Percentiles rank a stretch among this genome's conserved stretches.
Conservation (phyloP, 2,113 vertebrate species). For the Charina bottae region DNA sequence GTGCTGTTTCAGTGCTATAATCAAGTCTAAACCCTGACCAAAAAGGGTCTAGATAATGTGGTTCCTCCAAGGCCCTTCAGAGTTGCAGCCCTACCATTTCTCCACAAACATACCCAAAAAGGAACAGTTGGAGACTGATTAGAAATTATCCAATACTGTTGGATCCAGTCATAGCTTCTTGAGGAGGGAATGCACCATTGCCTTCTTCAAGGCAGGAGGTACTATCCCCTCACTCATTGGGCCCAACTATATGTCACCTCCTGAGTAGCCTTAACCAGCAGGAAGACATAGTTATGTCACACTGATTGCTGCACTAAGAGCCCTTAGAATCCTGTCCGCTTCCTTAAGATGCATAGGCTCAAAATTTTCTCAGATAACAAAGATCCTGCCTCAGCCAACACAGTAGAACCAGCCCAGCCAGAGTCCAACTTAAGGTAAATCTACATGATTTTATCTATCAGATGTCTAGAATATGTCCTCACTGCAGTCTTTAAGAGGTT, state of each 20-base stretch:
- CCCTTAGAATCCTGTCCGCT: neutral
- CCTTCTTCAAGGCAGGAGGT: neutral
- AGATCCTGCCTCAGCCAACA: neutral
- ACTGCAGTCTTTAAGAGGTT: neutral
- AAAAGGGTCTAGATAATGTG: neutral
- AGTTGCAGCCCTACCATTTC: neutral
- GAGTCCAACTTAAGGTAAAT: neutral
- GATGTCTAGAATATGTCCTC: neutral
- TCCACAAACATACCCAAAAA: neutral
- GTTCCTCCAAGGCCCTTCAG: neutral
- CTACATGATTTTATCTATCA: too few relatives aligned
- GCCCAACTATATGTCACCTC: neutral
- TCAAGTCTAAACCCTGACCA: neutral
- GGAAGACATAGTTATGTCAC: neutral
- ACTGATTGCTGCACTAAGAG: neutral
- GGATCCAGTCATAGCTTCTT: neutral
- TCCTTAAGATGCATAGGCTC: neutral
- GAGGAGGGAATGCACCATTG: neutral
- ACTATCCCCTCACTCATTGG: neutral
- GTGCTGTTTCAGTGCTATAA: neutral
- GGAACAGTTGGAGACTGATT: neutral
- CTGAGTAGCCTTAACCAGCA: neutral
- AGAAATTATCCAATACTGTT: neutral
- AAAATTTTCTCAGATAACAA: neutral
- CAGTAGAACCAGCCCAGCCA: neutral